phyloP scores from a whole-genome alignment of 2,888 invertebrate species.

The Nomada hirtipes region DNA sequence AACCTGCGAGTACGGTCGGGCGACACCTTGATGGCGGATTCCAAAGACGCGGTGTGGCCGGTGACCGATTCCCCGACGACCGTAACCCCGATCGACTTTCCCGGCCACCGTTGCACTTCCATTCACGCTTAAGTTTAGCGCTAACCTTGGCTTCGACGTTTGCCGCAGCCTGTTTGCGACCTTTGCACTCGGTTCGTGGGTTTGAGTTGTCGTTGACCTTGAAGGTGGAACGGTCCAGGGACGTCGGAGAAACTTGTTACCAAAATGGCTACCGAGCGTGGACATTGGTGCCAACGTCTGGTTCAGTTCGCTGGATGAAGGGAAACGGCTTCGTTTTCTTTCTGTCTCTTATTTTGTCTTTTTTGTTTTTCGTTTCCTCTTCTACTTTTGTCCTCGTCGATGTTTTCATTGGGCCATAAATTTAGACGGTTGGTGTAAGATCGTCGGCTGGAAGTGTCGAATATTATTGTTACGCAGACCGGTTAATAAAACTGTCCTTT shows the following conservation, averaged over 20 bases:
- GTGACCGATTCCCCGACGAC: slow-evolving; percentile 43
- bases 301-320: too few relatives aligned
- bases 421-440: neutral
- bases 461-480: neutral
- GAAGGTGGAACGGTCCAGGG: slow-evolving; percentile 44
- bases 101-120: slow-evolving; percentile 33
- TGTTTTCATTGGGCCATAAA: neutral
- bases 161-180: slow-evolving; percentile 35
- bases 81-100: slow-evolving; percentile 59
- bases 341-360: neutral
- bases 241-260: neutral
- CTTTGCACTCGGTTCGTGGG: slow-evolving; percentile 56
- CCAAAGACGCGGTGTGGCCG: slow-evolving; percentile 13
- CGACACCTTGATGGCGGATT: slow-evolving; percentile 1
- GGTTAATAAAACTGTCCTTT: neutral
- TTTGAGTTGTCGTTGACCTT: slow-evolving; percentile 54
- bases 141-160: slow-evolving; percentile 59
- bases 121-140: slow-evolving; percentile 56
- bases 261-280: neutral
- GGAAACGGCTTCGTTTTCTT: neutral
- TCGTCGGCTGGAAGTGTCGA: neutral
- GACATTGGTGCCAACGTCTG: neutral
- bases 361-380: too few relatives aligned
- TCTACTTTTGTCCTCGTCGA: neutral
- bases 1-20: neutral